These are phyloP conservation scores for Lytechinus variegatus DNA, from an alignment of 35 echinoderm and acorn worm genomes.

Conservation along the genomic window DNA sequence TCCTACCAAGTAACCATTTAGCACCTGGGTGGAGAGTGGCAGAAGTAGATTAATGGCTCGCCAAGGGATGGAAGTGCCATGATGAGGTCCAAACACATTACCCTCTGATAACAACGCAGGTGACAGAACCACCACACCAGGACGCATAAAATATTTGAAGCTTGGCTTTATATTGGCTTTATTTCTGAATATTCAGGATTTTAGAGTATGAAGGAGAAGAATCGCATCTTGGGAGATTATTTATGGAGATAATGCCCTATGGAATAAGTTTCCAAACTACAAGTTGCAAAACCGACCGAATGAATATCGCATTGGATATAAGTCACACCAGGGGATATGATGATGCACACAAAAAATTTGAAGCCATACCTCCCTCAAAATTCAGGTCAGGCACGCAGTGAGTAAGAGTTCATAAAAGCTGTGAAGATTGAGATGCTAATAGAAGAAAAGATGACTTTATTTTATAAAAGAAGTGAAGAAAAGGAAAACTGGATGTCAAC, in stretches of 20 bases:
- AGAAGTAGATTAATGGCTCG: too few relatives aligned
- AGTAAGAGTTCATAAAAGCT: background rate
- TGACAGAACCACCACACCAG: too few relatives aligned
- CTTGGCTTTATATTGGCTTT: too few relatives aligned
- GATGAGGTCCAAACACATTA: too few relatives aligned
- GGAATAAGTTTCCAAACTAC: background rate
- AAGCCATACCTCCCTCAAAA: background rate
- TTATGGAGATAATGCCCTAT: background rate
- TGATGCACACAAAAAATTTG: background rate
- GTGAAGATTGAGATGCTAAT: background rate
- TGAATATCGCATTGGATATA: background rate
- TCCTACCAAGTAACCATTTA: too few relatives aligned
- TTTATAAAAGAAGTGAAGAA: background rate
- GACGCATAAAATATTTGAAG: too few relatives aligned
- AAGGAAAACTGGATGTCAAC: background rate
- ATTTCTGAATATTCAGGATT: too few relatives aligned
- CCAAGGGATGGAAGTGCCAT: too few relatives aligned
- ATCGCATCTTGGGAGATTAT: background rate
- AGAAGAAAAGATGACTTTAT: background rate
- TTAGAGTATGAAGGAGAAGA: too few relatives aligned
- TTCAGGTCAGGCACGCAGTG: background rate
- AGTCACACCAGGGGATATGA: background rate
- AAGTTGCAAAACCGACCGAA: background rate
- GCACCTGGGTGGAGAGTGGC: too few relatives aligned
- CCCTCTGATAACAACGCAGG: too few relatives aligned